Base-by-base conservation (phyloP, 1,140 invertebrate genomes). In the Drosophila carrolli region DNA sequence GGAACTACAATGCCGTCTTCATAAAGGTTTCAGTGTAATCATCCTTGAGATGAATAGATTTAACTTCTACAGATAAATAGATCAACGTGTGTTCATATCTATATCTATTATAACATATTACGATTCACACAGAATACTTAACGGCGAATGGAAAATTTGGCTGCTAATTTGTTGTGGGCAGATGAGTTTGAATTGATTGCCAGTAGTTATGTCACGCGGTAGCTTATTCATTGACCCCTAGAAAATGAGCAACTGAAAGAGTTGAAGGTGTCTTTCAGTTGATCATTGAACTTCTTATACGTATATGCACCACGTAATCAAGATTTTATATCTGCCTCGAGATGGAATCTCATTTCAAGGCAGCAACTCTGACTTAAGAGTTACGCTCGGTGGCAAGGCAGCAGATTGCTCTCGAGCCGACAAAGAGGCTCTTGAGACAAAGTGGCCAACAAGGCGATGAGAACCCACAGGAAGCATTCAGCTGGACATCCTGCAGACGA, bases 361-460 rank as follows among this genome's bases (percentile, higher is more conserved):
- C 81, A 75, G 54, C 51, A 51, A 59, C 50, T 80, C 51, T 60
- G 54, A 59, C 70, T 77, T 27, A 62, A 80, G 54, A 85, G 81
- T 80, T 84, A 78, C 63, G 82, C 76, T 84, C 75, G 76, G 75
- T 56, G 62, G 81, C 57, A 51, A 75, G 53, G 71, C 60, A 66
- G 47, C 41, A 40, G 9, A 14, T 56, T 63, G 58, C 55, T 56
- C 50, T 43, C 50, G 65, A 59, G 75, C 78, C 75, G 78, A 86
- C 82, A 86, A 86, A 86, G 62, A 51, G 19, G 41, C 58, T 79
- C 83, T 82, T 76, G 67, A 86, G 75, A 86, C 82, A 47, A 60
- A 77, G 72, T 56, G 61, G 62, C 62, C 65, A 56, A 58, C 43
- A 10, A 16, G 29, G 32, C 29, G 8, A 65, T 53, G 23, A 11